Conservation (phyloP, 2,797 vertebrate genomes). For the Chrysolophus pictus region DNA sequence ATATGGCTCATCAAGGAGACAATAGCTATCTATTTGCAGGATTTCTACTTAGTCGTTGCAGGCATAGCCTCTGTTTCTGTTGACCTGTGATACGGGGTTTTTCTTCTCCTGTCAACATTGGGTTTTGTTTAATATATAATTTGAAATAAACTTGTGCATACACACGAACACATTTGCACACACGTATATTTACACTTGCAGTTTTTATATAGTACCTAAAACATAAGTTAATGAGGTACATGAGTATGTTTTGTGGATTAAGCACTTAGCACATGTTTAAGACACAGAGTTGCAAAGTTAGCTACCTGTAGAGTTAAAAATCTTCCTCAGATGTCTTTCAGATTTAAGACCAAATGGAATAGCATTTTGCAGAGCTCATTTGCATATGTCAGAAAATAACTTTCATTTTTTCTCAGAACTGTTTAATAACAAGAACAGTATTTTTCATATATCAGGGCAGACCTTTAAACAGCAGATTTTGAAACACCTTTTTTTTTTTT, state of each 20-base stretch:
- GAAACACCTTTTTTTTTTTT: neutral
- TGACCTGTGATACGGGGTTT: neutral
- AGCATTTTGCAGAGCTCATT: neutral
- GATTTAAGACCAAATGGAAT: neutral
- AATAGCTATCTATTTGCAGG: constrained; percentile 45
- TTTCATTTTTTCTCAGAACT: neutral
- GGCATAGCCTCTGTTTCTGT: neutral
- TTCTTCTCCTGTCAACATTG: neutral
- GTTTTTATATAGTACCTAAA: neutral
- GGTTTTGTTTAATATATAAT: neutral
- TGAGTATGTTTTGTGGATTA: neutral
- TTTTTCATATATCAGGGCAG: neutral
- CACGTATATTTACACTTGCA: neutral
- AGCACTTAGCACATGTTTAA: neutral
- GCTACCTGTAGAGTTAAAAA: neutral
- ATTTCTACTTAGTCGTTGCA: constrained; percentile 29
- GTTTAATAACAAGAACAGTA: neutral
- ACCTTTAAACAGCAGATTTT: neutral
- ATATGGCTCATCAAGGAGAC: constrained; percentile 62
- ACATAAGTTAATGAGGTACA: neutral
- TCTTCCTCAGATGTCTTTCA: neutral
- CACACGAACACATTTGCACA: neutral
- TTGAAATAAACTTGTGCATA: neutral
- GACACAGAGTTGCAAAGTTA: neutral
- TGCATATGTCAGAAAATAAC: neutral